Base-by-base conservation (phyloP, 2,113 vertebrate genomes). In the Hiodon tergisus region DNA sequence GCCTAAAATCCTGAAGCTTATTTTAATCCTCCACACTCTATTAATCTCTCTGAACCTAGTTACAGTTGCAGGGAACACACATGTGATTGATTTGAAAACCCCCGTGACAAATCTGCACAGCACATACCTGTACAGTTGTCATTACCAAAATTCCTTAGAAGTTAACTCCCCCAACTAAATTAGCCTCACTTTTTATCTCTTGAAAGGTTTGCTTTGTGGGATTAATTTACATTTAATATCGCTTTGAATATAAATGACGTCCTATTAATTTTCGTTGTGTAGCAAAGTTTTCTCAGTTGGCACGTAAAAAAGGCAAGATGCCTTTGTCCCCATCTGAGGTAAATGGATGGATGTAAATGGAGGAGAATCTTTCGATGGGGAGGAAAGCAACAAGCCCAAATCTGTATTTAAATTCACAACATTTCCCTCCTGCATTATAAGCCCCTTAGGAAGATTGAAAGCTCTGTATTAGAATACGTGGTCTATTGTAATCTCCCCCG, bases 391-490 rank as follows among this genome's bases (percentile, higher is more conserved):
- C 62, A 51, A 62, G 54, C 62, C 11, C 51, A 66, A 57, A 59
- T 48, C 46, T 10, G 53, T 59, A 67, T 66, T 59, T 77, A 53
- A 58, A 77, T 67, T 16, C 48, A 46, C 16, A 48, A 17, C 17
- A 65, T n/a, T 57, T 65, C 8, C 46, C 55, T 48, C 46, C 13
- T 71, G 16, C 70, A 50, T 17, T 4, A 57, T 50, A 77, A 48
- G 10, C 46, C 14, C 62, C 10, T 46, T 31, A 57, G 69, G 10
- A 57, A 66, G 61, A 65, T 47, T 66, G 69, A 66, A 61, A 72
- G 69, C 4, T 52, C 53, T 60, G 31, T 4, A 58, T 71, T 76
- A 59, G 6, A 77, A 60, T 66, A 58, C 31, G 52, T 58, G 31
- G 69, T n/a, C 0, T 17, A 46, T 2, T 50, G 51, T 76, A 69